phyloP scores from a whole-genome alignment of 2,797 vertebrate species.

The Enteromius afrohamiltoni region DNA sequence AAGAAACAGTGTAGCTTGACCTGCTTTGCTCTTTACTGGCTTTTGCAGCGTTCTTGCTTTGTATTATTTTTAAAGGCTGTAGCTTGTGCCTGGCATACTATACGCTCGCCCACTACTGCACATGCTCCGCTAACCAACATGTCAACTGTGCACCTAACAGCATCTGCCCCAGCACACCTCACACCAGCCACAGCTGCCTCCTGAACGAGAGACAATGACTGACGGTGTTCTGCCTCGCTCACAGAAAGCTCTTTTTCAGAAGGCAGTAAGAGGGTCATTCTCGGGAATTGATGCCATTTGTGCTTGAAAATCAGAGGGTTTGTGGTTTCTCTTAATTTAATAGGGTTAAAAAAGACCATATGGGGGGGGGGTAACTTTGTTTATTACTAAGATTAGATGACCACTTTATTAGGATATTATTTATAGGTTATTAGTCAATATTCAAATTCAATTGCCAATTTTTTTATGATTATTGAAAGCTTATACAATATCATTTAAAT shows the following conservation, averaged over 20 bases:
- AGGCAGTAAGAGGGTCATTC: conserved; percentile 54
- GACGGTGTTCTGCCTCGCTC: not conserved
- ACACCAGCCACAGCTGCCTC: conserved; percentile 9
- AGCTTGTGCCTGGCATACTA: conserved; percentile 24
- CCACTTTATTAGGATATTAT: not conserved
- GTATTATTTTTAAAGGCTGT: not conserved
- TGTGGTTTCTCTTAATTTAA: not conserved
- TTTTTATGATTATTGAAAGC: not conserved
- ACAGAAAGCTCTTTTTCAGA: conserved; percentile 62
- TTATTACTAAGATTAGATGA: not conserved
- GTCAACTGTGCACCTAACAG: conserved; percentile 13
- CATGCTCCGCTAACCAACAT: conserved; percentile 12
- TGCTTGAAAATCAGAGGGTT: not conserved
- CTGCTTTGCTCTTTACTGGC: not conserved
- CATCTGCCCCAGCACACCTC: conserved; percentile 6
- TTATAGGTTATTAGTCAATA: not conserved
- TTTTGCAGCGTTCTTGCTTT: conserved; percentile 16
- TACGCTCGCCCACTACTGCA: not conserved
- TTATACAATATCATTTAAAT: not conserved
- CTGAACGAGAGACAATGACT: conserved; percentile 31
- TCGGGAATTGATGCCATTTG: conserved; percentile 7
- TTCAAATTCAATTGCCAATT: not conserved
- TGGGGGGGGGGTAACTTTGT: too few species aligned
- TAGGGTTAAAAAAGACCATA: not conserved
- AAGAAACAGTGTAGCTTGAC: not conserved